Percentiles rank a stretch among this genome's conserved stretches.
Evolutionary conservation across 2,888 invertebrate genomes (phyloP).

Genomic region (Perizoma affinitatum): DNA sequence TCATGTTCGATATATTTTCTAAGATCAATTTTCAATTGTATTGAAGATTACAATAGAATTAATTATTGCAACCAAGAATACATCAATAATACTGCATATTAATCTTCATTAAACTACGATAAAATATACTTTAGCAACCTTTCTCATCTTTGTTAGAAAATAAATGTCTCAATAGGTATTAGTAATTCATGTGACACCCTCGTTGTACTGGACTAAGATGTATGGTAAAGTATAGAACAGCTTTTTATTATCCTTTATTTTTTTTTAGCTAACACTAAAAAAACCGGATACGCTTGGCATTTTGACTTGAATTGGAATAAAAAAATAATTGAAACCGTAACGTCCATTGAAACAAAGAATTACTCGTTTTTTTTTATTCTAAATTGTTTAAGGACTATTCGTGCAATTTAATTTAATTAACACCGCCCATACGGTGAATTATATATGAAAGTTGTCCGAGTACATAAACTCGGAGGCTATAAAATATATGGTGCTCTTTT

Average conservation of each 20-base stretch:
- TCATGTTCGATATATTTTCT: neutral
- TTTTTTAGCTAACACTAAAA: too few relatives aligned
- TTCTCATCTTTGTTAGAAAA: neutral
- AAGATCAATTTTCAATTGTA: neutral
- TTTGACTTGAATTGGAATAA: too few relatives aligned
- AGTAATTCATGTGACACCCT: conserved; percentile 7
- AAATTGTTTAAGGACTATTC: conserved; percentile 19
- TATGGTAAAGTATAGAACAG: conserved; percentile 1
- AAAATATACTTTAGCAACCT: too few relatives aligned
- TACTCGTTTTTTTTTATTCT: neutral
- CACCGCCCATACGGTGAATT: conserved; percentile 4
- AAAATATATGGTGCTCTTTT: conserved; percentile 25
- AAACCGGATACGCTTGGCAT: too few relatives aligned
- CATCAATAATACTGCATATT: too few relatives aligned
- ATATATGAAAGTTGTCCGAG: conserved; percentile 3
- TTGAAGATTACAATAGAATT: neutral
- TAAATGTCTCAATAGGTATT: neutral
- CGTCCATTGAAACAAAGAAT: too few relatives aligned
- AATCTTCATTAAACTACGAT: too few relatives aligned
- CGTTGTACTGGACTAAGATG: conserved; percentile 16
- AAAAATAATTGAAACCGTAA: too few relatives aligned
- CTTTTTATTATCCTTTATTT: neutral
- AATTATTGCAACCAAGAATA: too few relatives aligned
- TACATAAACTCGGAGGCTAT: conserved; percentile 3
- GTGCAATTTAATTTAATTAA: conserved; percentile 29